phyloP scores from a whole-genome alignment of 2,113 vertebrate species.

The Natator depressus region DNA sequence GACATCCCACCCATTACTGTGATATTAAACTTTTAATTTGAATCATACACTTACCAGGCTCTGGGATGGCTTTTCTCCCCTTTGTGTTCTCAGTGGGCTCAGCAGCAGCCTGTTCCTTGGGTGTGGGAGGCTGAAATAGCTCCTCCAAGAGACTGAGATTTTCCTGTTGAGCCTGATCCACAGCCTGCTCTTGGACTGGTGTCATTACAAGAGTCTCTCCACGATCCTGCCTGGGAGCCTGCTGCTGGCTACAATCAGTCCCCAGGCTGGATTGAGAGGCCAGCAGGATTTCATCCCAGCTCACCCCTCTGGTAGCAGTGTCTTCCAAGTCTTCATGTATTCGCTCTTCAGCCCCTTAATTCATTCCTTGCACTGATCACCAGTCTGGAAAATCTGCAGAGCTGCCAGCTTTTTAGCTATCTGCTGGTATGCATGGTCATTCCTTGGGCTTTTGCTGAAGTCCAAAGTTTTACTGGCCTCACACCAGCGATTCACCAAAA shows the following conservation, averaged over 20 bases:
- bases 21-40: background rate
- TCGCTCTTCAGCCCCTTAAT: background rate
- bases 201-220: background rate
- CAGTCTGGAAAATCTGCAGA: background rate
- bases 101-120: background rate
- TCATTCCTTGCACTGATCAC: background rate
- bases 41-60: background rate
- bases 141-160: background rate
- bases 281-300: background rate
- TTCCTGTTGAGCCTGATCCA: background rate
- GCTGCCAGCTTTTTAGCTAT: background rate
- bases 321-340: background rate
- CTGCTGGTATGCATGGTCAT: background rate
- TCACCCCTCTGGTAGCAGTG: background rate
- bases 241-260: background rate
- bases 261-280: background rate
- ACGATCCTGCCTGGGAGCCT: background rate
- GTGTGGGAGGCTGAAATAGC: background rate
- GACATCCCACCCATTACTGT: background rate
- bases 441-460: background rate
- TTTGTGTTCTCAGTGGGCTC: background rate
- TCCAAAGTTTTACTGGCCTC: background rate
- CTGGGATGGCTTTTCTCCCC: background rate
- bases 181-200: background rate
- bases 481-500: background rate